Evolutionary conservation across 2,113 vertebrate genomes (phyloP).

Genomic region (Anoplopoma fimbria): DNA sequence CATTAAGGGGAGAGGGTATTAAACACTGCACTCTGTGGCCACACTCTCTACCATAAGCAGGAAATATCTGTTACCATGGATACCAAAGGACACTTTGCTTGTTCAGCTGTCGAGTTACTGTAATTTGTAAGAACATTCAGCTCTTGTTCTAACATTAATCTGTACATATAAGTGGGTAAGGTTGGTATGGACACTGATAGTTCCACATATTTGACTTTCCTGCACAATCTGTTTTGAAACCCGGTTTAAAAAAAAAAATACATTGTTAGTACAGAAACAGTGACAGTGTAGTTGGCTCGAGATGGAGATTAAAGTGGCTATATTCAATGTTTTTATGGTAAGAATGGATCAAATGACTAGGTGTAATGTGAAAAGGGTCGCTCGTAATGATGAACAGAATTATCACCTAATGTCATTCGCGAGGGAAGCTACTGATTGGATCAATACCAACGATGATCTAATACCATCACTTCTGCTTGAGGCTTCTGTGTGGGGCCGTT

Average conservation of each 20-base stretch:
- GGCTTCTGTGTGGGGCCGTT: background rate
- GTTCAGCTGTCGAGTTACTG: background rate
- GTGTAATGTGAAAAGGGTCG: background rate
- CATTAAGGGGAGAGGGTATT: background rate
- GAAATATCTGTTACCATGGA: conserved; percentile 11
- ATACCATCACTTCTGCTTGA: background rate
- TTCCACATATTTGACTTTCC: background rate
- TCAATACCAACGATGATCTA: background rate
- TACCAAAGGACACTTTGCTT: background rate
- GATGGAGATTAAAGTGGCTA: background rate
- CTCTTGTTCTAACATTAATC: background rate
- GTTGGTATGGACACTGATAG: background rate
- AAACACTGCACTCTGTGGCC: background rate
- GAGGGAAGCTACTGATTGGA: background rate
- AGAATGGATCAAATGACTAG: background rate
- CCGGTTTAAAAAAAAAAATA: background rate
- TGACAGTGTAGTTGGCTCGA: background rate
- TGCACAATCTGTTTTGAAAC: background rate
- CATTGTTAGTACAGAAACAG: no score
- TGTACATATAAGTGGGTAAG: background rate
- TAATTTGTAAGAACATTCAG: background rate
- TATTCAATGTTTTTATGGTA: background rate
- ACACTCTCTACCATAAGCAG: background rate
- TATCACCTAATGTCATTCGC: background rate
- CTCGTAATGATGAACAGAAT: background rate